Evolutionary conservation across 2,888 invertebrate genomes (phyloP), one percentile per base, ranked within the genome.

Genomic region (Folsomia manolachei): DNA sequence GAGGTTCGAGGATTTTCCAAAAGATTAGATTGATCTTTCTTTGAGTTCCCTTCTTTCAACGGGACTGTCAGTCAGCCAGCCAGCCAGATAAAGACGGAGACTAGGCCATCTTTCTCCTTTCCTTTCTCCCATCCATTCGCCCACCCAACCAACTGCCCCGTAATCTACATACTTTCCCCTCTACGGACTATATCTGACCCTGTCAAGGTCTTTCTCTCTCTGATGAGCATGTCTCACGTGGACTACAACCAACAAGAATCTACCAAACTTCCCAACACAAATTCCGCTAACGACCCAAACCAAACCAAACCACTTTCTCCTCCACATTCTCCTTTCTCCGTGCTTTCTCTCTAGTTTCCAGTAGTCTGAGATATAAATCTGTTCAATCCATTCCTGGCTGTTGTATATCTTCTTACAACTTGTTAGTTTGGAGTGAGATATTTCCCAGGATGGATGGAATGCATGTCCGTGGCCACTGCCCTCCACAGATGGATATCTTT

Each of bases 21-120:
- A 75, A 75, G 75, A 75, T 75, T 75, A 75, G 75, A 75, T 75
- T 73, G 75, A 75, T 75, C 75, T 73, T 75, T 75, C 67, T 51
- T 67, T 68, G 70, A 62, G 67, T 68, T 66, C 52, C 51, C 65
- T 51, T 66, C 65, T 66, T 66, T 66, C 65, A 66, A 39, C 11
- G 11, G 19, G 39, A 19, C 52, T 27, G 65, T 66, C 65, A 66
- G 65, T 51, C 65, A n/a, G n/a, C n/a, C n/a, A n/a, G n/a, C n/a
- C n/a, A n/a, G n/a, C n/a, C n/a, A n/a, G n/a, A n/a, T n/a, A n/a
- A n/a, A n/a, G n/a, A n/a, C n/a, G n/a, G n/a, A n/a, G n/a, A n/a
- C n/a, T n/a, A n/a, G n/a, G n/a, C 65, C 27, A 66, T 66, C 65
- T 66, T 27, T 64, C 64, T 64, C 27, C 62, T 27, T 64, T 24